Evolutionary conservation across 2,113 vertebrate genomes (phyloP).

Genomic region (Ptilorrhoa leucosticta): DNA sequence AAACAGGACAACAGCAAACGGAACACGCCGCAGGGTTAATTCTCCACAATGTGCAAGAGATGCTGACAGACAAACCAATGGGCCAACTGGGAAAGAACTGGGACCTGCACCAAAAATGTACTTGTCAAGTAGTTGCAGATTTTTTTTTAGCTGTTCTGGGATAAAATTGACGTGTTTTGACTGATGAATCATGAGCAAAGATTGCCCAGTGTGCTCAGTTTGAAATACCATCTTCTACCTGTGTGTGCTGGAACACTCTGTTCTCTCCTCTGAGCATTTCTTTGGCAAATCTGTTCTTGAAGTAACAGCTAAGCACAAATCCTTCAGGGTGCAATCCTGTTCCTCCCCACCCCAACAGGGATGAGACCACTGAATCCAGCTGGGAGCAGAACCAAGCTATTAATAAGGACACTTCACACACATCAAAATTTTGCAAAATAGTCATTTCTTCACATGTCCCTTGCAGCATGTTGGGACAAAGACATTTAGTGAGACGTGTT

Average conservation of each 20-base stretch:
- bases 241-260: constrained; percentile 67
- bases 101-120: constrained; percentile 65
- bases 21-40: constrained; percentile 1
- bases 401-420: constrained; percentile 36
- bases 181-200: constrained; percentile 68
- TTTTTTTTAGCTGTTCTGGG: constrained; percentile 64
- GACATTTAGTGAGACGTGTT: constrained; percentile 32
- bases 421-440: constrained; percentile 51
- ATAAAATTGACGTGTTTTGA: constrained; percentile 68
- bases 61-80: constrained; percentile 63
- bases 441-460: constrained; percentile 37
- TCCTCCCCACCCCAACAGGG: constrained; percentile 20
- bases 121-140: constrained; percentile 62
- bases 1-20: constrained; percentile 41
- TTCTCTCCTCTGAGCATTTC: constrained; percentile 60
- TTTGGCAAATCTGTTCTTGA: constrained; percentile 60
- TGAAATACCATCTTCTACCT: constrained; percentile 67
- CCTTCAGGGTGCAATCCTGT: constrained; percentile 49
- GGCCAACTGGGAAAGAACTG: constrained; percentile 64
- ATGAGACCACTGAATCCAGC: constrained; percentile 28
- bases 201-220: constrained; percentile 62
- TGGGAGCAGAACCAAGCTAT: constrained; percentile 42
- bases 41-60: constrained; percentile 5
- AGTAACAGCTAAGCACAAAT: constrained; percentile 64
- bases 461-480: constrained; percentile 45